phyloP scores from a whole-genome alignment of 2,113 vertebrate genomes.

The Trinectes maculatus region DNA sequence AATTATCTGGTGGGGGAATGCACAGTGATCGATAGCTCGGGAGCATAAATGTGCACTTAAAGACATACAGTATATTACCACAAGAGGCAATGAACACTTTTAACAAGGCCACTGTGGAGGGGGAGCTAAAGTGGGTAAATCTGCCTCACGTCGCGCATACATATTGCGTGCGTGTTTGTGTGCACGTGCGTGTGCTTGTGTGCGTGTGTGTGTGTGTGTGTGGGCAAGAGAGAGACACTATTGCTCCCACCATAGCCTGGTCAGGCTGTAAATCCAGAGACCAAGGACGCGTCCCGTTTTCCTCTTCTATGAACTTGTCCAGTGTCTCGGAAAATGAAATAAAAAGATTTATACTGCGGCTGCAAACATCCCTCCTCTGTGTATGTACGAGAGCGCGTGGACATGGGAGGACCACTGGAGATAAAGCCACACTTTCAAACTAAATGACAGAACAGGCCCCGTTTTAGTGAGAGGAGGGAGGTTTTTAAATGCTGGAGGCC shows the following conservation, averaged over 20 bases:
- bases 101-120: conserved; percentile 68
- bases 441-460: conserved; percentile 41
- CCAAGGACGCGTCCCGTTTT: conserved; percentile 80
- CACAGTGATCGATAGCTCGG: conserved; percentile 75
- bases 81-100: conserved; percentile 74
- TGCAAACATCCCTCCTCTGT: conserved; percentile 54
- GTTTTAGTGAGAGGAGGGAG: conserved; percentile 24
- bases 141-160: conserved; percentile 46
- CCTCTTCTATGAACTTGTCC: conserved; percentile 81
- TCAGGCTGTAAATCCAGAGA: conserved; percentile 75
- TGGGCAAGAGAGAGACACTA: conserved; percentile 23
- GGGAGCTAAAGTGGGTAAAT: conserved; percentile 62
- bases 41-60: conserved; percentile 78
- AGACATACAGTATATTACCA: conserved; percentile 76
- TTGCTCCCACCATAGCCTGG: conserved; percentile 44
- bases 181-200: conserved; percentile 42
- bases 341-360: conserved; percentile 81
- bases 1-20: conserved; percentile 72
- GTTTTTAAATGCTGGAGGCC: conserved; percentile 66
- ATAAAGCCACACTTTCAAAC: conserved; percentile 31
- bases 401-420: conserved; percentile 28
- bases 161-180: conserved; percentile 23
- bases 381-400: conserved; percentile 5
- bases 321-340: conserved; percentile 83
- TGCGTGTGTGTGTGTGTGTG: conserved; percentile 48